These are phyloP conservation scores for Tanaodytes sp. DNA, from an alignment of 2,888 invertebrate species.

Conservation along the genomic window DNA sequence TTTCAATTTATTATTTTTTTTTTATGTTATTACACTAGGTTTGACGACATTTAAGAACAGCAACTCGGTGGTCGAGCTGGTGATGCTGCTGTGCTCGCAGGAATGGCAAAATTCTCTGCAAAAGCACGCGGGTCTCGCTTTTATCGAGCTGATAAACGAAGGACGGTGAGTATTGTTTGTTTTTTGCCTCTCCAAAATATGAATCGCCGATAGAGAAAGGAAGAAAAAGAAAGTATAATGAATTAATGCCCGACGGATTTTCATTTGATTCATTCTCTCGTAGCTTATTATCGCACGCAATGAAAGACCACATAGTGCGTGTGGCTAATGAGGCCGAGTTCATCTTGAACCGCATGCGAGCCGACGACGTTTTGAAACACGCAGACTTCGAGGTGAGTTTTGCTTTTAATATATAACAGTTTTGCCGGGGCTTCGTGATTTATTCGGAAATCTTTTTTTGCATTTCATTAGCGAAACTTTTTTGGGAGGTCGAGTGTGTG, in stretches of 20 bases:
- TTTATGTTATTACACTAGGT: too few species aligned
- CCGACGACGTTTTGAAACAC: constrained; percentile 98
- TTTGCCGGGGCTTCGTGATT: constrained; percentile 26
- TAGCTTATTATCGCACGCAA: constrained; percentile 95
- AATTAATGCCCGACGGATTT: constrained; percentile 46
- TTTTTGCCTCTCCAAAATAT: background rate
- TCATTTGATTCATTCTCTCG: constrained; percentile 54
- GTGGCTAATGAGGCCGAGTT: constrained; percentile 99
- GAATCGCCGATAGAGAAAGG: too few species aligned
- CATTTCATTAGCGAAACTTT: constrained; percentile 25
- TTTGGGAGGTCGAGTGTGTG: too few species aligned
- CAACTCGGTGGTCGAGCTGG: constrained; percentile 97
- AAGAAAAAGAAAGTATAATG: constrained; percentile 30
- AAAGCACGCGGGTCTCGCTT: constrained; percentile 99
- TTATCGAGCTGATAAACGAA: constrained; percentile 99
- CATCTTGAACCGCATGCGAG: constrained; percentile 97
- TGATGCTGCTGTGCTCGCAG: constrained; percentile 99
- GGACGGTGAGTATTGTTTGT: constrained; percentile 77
- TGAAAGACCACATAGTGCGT: constrained; percentile 98
- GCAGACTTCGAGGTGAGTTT: constrained; percentile 89
- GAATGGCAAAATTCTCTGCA: constrained; percentile 99
- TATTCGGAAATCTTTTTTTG: constrained; percentile 35
- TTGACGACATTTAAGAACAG: constrained; percentile 97
- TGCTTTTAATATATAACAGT: constrained; percentile 38
- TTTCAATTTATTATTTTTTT: too few species aligned